Evolutionary conservation across 2,113 vertebrate species (phyloP).

Genomic region (Sitta europaea): DNA sequence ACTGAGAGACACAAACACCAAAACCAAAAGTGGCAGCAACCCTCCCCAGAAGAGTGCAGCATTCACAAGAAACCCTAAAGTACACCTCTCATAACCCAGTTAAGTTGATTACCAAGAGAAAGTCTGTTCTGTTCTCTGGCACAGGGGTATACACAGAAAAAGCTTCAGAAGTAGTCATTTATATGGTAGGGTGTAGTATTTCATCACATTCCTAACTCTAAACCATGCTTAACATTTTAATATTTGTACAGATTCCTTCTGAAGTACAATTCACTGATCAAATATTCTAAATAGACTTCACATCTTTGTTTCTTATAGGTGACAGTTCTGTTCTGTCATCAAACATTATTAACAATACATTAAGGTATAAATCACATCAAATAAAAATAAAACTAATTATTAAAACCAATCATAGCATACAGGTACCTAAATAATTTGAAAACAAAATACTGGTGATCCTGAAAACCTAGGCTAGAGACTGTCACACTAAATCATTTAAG

Average conservation of each 20-base stretch:
- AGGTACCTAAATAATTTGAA: background rate
- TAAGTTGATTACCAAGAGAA: background rate
- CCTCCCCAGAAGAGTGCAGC: background rate
- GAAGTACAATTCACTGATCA: background rate
- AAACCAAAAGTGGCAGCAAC: background rate
- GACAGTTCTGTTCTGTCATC: background rate
- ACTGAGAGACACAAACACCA: background rate
- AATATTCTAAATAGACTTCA: background rate
- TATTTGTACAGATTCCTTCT: background rate
- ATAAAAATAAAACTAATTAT: background rate
- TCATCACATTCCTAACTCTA: background rate
- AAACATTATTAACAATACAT: background rate
- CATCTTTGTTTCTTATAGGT: background rate
- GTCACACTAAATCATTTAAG: slow-evolving; percentile 45
- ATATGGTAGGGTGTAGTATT: background rate
- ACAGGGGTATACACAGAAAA: background rate
- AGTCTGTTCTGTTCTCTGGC: background rate
- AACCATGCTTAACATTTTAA: background rate
- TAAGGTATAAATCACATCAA: background rate
- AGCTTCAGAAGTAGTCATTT: background rate
- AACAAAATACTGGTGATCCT: background rate
- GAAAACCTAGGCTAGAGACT: slow-evolving; percentile 6
- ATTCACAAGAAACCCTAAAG: background rate
- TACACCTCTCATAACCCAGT: background rate
- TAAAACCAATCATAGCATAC: background rate